phyloP scores from a whole-genome alignment of 2,888 invertebrate species.

The Lochmaea capreae region DNA sequence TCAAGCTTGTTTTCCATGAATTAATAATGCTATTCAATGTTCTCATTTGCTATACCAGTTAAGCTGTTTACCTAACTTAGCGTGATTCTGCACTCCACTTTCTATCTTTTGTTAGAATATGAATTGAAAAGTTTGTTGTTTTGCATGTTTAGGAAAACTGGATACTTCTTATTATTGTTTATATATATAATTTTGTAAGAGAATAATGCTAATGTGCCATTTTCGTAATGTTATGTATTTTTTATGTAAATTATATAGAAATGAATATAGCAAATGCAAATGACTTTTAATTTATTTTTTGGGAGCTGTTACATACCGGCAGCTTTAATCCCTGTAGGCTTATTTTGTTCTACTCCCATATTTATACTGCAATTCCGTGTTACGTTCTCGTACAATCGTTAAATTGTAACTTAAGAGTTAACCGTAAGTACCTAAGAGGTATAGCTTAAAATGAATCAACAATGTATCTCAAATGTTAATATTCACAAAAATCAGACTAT shows the following conservation, averaged over 20 bases:
- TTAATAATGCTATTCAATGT: neutral
- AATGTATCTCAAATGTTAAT: too few relatives aligned
- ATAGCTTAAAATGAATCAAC: too few relatives aligned
- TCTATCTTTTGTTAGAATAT: neutral
- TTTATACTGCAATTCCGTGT: too few relatives aligned
- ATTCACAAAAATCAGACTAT: too few relatives aligned
- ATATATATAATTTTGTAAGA: neutral
- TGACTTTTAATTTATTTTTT: too few relatives aligned
- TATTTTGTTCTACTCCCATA: too few relatives aligned
- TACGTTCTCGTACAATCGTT: too few relatives aligned
- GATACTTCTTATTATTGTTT: neutral
- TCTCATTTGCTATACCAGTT: too few relatives aligned
- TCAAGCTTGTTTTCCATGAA: neutral
- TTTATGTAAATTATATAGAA: constrained; percentile 1
- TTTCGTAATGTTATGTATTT: neutral
- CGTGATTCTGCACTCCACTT: neutral
- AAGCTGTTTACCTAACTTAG: neutral
- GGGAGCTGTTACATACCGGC: too few relatives aligned
- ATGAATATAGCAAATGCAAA: neutral
- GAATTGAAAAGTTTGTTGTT: neutral
- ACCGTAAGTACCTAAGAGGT: too few relatives aligned
- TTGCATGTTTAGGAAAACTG: neutral
- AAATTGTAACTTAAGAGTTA: too few relatives aligned
- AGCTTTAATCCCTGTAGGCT: too few relatives aligned
- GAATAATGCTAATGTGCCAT: constrained; percentile 1